These are phyloP conservation scores for Eumaeus atala DNA, from an alignment of 1,140 invertebrate species.

Conservation along the genomic window DNA sequence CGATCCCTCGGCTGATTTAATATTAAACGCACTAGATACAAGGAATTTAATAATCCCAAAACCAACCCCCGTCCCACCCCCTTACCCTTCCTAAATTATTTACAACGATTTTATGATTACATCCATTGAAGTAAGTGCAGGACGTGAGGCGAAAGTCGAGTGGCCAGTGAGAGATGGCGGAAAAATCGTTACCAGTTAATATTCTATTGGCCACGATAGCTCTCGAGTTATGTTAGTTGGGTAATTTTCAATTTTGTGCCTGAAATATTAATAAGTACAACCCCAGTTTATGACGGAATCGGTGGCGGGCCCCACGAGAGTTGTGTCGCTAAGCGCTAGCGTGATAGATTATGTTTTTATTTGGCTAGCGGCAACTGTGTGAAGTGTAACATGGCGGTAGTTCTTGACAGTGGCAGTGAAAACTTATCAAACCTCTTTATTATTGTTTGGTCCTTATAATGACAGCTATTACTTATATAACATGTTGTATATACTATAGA, in stretches of 20 bases:
- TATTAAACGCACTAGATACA: conserved; percentile 71
- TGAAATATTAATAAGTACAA: conserved; percentile 59
- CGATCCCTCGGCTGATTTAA: conserved; percentile 61
- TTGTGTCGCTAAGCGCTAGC: conserved; percentile 4
- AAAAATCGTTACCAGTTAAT: conserved; percentile 61
- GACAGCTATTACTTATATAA: too few relatives aligned
- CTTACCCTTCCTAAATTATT: conserved; percentile 59
- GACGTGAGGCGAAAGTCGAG: conserved; percentile 58
- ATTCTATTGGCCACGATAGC: conserved; percentile 68
- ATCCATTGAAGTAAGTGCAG: conserved; percentile 54
- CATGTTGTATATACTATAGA: too few relatives aligned
- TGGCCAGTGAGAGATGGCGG: conserved; percentile 56
- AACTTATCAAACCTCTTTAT: too few relatives aligned
- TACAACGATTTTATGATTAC: conserved; percentile 72
- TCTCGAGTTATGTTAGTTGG: conserved; percentile 58
- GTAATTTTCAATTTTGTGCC: conserved; percentile 68
- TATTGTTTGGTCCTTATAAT: too few relatives aligned
- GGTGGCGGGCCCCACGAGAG: conserved; percentile 24
- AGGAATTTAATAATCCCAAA: conserved; percentile 69
- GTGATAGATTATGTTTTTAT: conserved; percentile 10
- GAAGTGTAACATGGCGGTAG: background rate
- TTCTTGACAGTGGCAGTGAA: background rate
- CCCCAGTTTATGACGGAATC: background rate
- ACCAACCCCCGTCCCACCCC: too few relatives aligned
- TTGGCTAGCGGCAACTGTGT: conserved; percentile 1